phyloP scores from a whole-genome alignment of 2,888 invertebrate genomes.

The Oscheius onirici region DNA sequence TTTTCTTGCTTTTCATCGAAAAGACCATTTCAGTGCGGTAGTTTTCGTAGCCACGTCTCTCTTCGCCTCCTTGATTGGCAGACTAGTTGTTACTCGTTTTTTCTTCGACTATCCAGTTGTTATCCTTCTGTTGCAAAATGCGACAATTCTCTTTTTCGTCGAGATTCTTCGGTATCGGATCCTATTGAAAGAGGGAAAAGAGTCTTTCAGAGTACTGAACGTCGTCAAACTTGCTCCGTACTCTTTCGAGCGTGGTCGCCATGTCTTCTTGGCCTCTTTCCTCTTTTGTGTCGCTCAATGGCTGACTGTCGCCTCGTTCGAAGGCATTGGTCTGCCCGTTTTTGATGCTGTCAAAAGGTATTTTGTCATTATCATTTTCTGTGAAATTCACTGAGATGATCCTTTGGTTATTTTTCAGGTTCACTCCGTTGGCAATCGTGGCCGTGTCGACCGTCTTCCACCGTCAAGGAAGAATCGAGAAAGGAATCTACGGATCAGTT shows the following conservation, averaged over 20 bases:
- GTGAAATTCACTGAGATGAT: too few species aligned
- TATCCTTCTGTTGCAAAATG: conserved; percentile 75
- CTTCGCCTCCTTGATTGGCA: conserved; percentile 45
- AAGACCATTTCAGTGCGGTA: conserved; percentile 41
- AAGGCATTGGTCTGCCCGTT: conserved; percentile 76
- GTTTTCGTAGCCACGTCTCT: conserved; percentile 38
- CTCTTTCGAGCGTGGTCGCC: conserved; percentile 72
- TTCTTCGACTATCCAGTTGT: conserved; percentile 75
- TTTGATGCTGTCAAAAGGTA: conserved; percentile 76
- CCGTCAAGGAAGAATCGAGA: conserved; percentile 29
- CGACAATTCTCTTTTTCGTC: conserved; percentile 72
- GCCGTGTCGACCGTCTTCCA: conserved; percentile 35
- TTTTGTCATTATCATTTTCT: too few species aligned
- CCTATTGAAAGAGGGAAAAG: neutral
- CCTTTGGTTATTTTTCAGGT: conserved; percentile 37
- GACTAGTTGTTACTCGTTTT: conserved; percentile 57
- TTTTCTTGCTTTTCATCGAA: neutral
- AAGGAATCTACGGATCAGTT: conserved; percentile 10
- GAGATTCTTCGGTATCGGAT: conserved; percentile 69
- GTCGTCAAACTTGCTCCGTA: conserved; percentile 72
- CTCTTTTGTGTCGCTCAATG: conserved; percentile 74
- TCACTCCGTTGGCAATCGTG: conserved; percentile 48
- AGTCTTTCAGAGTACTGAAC: conserved; percentile 52
- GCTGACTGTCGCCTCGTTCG: conserved; percentile 74
- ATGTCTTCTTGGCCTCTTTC: conserved; percentile 74